These are phyloP conservation scores for Lithobates pipiens DNA, from an alignment of 2,797 vertebrate species.

Conservation along the genomic window DNA sequence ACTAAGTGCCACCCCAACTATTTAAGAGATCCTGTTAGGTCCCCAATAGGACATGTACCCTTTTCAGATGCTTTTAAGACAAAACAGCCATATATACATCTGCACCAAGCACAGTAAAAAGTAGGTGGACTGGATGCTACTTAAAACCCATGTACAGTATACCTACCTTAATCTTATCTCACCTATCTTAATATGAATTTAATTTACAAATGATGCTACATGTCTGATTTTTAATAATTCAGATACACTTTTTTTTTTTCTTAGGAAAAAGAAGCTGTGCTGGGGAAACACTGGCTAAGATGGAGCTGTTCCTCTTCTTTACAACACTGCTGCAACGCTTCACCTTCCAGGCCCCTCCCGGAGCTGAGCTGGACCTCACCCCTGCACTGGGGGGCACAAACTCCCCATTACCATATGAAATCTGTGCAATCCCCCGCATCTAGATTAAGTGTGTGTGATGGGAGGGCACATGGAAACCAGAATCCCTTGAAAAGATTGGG, in stretches of 20 bases:
- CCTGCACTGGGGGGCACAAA: conserved; percentile 2
- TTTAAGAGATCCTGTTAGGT: too few relatives aligned
- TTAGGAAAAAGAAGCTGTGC: conserved; percentile 20
- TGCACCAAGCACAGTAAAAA: conserved; percentile 44
- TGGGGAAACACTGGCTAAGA: conserved; percentile 4
- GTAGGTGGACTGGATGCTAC: conserved; percentile 59
- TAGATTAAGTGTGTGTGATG: neutral
- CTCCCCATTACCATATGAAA: neutral
- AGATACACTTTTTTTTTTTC: neutral
- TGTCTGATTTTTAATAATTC: too few relatives aligned
- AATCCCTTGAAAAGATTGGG: too few relatives aligned
- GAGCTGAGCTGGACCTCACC: neutral
- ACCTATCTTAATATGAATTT: neutral
- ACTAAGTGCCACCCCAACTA: too few relatives aligned
- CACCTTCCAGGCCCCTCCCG: conserved; percentile 15
- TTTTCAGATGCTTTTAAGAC: too few relatives aligned
- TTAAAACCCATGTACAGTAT: conserved; percentile 46
- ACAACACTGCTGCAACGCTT: conserved; percentile 5
- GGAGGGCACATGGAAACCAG: too few relatives aligned
- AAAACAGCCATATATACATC: too few relatives aligned
- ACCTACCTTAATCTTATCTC: too few relatives aligned
- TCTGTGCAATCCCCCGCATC: neutral
- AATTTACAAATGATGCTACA: too few relatives aligned
- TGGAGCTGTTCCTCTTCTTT: conserved; percentile 1
- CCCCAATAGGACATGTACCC: too few relatives aligned